A percentile compares a stretch with the other conserved stretches of the same genome.
Evolutionary conservation across 2,113 vertebrate genomes (phyloP).

Genomic region (Anseranas semipalmata): DNA sequence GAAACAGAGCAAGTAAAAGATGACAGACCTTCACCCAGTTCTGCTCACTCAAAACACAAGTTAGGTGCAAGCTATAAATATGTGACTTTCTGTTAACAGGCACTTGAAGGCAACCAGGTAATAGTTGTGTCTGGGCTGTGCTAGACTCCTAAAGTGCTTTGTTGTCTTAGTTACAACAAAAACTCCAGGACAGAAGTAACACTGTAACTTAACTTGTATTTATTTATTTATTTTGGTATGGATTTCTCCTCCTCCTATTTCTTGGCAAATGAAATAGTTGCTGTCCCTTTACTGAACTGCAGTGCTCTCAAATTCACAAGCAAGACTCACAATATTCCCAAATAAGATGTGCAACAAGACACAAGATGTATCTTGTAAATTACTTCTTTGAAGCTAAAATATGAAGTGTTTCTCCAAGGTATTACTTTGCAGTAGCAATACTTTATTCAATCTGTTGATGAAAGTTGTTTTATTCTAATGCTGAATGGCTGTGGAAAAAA

Average conservation of each 20-base stretch:
- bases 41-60: neutral
- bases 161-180: neutral
- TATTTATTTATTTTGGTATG: no score
- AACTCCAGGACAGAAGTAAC: neutral
- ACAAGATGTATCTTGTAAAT: neutral
- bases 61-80: neutral
- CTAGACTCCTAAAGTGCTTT: neutral
- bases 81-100: neutral
- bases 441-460: neutral
- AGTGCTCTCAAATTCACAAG: neutral
- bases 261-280: neutral
- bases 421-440: neutral
- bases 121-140: neutral
- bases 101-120: neutral
- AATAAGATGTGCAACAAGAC: neutral
- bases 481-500: neutral
- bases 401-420: neutral
- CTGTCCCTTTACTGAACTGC: neutral
- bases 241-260: neutral
- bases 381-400: neutral
- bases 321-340: neutral
- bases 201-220: neutral
- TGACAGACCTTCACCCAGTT: neutral
- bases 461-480: neutral
- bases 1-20: neutral